Evolutionary conservation across 37 sponge, comb jelly and placozoan species (phyloP), one percentile per base, ranked within the genome.

Genomic region (Sycon ciliatum): DNA sequence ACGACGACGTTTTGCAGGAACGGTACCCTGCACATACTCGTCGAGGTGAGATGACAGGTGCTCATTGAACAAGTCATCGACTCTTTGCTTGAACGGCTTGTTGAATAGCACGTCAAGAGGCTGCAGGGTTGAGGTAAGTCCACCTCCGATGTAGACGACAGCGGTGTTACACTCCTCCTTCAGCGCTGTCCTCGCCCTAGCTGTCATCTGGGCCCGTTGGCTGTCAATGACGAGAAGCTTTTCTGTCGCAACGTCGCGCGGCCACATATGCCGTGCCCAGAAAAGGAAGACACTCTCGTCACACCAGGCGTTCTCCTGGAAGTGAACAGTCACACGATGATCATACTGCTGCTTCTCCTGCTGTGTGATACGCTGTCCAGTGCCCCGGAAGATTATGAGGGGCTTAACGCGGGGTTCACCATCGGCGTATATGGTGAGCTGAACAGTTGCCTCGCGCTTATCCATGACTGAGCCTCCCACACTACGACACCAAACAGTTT

Each of bases 401-500:
- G 53, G 53, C 53, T 46, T 46, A 13, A 46, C 53, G 13, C 53
- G 13, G 16, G 53, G 53, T 46, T 20, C 53, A 13, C 53, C 53
- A 46, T 46, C 53, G 53, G 53, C 53, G 18, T 20, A 46, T 46
- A 46, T 46, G 53, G 53, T 46, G 53, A 46, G 53, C 18, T 46
- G 53, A 20, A 46, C 53, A 13, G 18, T 46, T 13, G 16, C 13
- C 53, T 46, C 16, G 13, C 53, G 13, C 53, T 46, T 18, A 13
- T 46, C 53, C 13, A 46, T 13, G 18, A 13, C 53, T 18, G 53
- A 46, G 18, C 16, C 53, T 46, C 53, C n/a, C n/a, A n/a, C 53
- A 46, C 53, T 46, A 20, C 53, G 18, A 46, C 13, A 13, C 82
- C 53, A 46, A 46, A 46, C 53, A 13, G 53, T 20, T 46, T 46